Evolutionary conservation across 2,113 vertebrate species (phyloP).

Genomic region (Mobula hypostoma): DNA sequence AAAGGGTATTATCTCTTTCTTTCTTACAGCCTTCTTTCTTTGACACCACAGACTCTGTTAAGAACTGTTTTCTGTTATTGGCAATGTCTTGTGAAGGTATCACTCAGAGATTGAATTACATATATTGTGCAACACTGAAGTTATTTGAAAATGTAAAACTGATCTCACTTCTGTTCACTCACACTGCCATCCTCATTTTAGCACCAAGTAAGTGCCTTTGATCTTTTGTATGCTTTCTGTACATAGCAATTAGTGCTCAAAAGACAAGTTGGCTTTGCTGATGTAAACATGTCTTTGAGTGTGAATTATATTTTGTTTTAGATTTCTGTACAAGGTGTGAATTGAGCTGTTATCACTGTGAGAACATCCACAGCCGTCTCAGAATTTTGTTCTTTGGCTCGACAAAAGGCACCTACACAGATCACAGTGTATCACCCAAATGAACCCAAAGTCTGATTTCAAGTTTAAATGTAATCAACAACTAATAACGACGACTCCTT

Average conservation of each 20-base stretch:
- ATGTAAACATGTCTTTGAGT: background rate
- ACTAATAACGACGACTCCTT: no score
- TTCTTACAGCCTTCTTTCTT: background rate
- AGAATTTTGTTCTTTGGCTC: background rate
- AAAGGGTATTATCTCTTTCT: background rate
- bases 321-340: background rate
- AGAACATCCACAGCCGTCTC: background rate
- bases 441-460: background rate
- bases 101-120: background rate
- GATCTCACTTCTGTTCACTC: constrained; percentile 14
- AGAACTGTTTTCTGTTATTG: background rate
- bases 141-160: constrained; percentile 9
- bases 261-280: background rate
- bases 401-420: background rate
- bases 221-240: background rate
- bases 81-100: background rate
- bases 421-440: background rate
- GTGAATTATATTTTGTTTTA: constrained; percentile 10
- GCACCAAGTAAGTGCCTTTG: background rate
- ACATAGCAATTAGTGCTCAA: background rate
- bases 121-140: background rate
- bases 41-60: background rate
- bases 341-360: background rate
- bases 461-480: background rate
- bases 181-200: background rate